A percentile compares a stretch with the other conserved stretches of the same genome.
These are phyloP conservation scores for Lepus townsendii DNA, from an alignment of 2,797 vertebrate genomes.

Conservation along the genomic window DNA sequence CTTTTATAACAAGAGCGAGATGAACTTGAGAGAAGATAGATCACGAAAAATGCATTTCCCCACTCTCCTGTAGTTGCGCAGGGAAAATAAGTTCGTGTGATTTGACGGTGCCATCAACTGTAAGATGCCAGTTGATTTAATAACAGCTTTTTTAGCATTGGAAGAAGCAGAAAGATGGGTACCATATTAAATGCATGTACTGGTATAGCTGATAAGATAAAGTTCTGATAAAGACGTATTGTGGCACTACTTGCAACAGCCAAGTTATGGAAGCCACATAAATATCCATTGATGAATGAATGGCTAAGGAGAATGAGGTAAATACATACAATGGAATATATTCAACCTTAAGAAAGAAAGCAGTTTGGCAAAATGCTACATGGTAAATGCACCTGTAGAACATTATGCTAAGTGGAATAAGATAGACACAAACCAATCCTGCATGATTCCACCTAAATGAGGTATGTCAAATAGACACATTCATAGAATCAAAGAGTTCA, in stretches of 20 bases:
- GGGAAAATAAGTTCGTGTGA: background rate
- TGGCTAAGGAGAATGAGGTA: background rate
- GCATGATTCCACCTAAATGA: background rate
- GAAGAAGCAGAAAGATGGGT: background rate
- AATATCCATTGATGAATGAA: background rate
- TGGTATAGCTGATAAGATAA: background rate
- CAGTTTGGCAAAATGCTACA: background rate
- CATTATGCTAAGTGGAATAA: background rate
- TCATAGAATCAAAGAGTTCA: background rate
- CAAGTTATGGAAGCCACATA: background rate
- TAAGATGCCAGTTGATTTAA: background rate
- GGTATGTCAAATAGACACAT: background rate
- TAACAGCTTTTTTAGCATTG: background rate
- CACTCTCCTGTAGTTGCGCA: background rate
- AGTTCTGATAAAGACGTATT: background rate
- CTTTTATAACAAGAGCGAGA: background rate
- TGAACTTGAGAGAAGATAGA: constrained; percentile 21
- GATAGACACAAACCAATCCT: background rate
- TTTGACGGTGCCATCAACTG: background rate
- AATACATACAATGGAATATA: background rate
- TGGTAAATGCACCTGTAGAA: background rate
- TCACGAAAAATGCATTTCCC: background rate
- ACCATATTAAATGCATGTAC: background rate
- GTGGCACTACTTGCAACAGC: background rate
- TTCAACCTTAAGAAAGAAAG: background rate